Evolutionary conservation across 2,113 vertebrate species (phyloP).

Genomic region (Cephalopholis sonnerati): DNA sequence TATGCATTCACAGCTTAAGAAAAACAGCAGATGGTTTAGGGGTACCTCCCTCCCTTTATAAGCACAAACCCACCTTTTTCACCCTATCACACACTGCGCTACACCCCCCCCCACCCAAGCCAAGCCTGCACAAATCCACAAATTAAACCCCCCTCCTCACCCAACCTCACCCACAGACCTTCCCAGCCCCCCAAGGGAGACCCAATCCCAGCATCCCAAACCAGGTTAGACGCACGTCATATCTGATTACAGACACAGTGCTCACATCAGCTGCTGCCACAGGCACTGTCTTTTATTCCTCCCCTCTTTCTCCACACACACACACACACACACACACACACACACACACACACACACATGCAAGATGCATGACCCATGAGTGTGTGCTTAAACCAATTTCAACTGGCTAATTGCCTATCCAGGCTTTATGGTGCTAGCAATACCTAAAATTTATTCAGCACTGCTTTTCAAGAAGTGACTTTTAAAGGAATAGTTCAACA

Average conservation of each 20-base stretch:
- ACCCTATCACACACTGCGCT: constrained; percentile 36
- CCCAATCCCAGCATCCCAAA: constrained; percentile 80
- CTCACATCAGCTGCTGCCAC: constrained; percentile 78
- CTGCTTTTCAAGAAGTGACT: neutral
- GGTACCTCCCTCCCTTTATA: constrained; percentile 63
- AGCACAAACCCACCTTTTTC: constrained; percentile 53
- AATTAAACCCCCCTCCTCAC: constrained; percentile 59
- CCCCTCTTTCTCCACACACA: constrained; percentile 12
- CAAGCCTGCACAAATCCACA: constrained; percentile 76
- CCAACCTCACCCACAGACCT: constrained; percentile 43
- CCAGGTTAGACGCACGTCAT: constrained; percentile 85
- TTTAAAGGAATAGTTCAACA: neutral
- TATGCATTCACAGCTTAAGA: constrained; percentile 54
- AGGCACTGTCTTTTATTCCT: constrained; percentile 60
- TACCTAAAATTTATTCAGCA: constrained; percentile 10
- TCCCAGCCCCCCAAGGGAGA: constrained; percentile 71
- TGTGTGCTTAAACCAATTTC: constrained; percentile 53
- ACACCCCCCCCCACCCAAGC: constrained; percentile 68
- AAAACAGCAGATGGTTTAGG: constrained; percentile 79
- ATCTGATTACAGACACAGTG: constrained; percentile 79
- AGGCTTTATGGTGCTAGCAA: neutral
- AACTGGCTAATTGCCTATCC: constrained; percentile 46
- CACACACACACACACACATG: constrained; percentile 20
- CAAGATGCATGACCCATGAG: constrained; percentile 18
- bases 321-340: constrained; percentile 38